phyloP scores from a whole-genome alignment of 2,797 vertebrate genomes.

The Phoeniculus purpureus region DNA sequence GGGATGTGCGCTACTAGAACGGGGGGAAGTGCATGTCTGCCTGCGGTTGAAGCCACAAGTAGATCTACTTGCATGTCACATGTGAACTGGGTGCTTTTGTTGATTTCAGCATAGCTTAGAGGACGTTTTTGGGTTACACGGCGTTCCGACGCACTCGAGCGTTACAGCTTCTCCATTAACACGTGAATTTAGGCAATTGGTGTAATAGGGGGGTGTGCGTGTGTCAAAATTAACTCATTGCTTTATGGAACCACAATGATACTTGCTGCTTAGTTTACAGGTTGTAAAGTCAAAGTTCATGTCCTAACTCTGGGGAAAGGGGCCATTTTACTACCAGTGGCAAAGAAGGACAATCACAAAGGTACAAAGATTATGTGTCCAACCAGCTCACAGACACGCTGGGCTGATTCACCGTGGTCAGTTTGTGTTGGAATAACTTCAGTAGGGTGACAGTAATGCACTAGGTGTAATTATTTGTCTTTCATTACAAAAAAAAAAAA shows the following conservation, averaged over 20 bases:
- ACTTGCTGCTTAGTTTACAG: constrained; percentile 44
- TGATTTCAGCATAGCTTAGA: neutral
- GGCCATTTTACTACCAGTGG: neutral
- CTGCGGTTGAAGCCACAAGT: neutral
- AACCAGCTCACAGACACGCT: neutral
- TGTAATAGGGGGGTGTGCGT: neutral
- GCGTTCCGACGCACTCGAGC: neutral
- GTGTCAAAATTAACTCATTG: constrained; percentile 42
- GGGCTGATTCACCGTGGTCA: neutral
- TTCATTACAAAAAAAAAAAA: neutral
- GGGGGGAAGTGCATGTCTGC: neutral
- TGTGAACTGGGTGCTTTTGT: constrained; percentile 4
- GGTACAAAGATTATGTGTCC: constrained; percentile 22
- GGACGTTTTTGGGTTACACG: neutral
- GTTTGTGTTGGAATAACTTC: constrained; percentile 13
- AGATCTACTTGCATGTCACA: constrained; percentile 11
- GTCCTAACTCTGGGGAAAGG: constrained; percentile 36
- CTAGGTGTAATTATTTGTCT: neutral
- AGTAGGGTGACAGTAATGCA: neutral
- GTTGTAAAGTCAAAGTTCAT: constrained; percentile 22
- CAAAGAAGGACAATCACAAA: constrained; percentile 28
- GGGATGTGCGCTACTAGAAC: constrained; percentile 20
- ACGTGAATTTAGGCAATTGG: neutral
- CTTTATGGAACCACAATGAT: constrained; percentile 37
- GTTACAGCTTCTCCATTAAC: constrained; percentile 36